phyloP scores from a whole-genome alignment of 2,113 vertebrate genomes.

The Vidua chalybeata region DNA sequence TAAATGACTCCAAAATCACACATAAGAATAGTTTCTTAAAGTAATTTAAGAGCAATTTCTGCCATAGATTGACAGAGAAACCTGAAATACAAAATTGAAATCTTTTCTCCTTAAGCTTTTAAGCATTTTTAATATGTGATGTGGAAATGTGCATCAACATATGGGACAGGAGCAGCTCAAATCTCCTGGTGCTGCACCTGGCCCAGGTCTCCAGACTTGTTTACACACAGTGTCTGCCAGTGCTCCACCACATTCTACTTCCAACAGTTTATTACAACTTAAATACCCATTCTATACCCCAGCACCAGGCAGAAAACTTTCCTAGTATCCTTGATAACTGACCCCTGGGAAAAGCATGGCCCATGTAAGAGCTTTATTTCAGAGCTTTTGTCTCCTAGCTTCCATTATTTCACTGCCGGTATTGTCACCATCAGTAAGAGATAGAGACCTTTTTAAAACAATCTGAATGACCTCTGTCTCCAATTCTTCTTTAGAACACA shows the following conservation, averaged over 20 bases:
- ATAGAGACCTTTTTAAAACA: constrained; percentile 42
- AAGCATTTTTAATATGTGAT: not conserved
- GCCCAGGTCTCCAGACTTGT: not conserved
- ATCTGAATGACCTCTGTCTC: constrained; percentile 51
- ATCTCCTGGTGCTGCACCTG: not conserved
- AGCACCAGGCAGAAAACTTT: not conserved
- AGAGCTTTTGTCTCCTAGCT: not conserved
- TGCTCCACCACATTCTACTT: not conserved
- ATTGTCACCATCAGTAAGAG: constrained; percentile 40
- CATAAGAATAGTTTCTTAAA: not conserved
- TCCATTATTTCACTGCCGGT: constrained; percentile 25
- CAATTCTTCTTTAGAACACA: constrained; percentile 27
- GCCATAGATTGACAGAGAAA: not conserved
- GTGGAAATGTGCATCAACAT: not conserved
- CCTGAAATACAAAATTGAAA: not conserved
- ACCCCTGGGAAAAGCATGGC: not conserved
- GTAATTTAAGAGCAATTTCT: not conserved
- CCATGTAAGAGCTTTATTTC: not conserved
- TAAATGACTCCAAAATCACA: not conserved
- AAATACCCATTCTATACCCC: not conserved
- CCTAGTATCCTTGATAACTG: not conserved
- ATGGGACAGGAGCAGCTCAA: not conserved
- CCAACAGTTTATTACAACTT: not conserved
- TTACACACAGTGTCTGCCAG: not conserved
- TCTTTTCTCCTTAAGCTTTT: not conserved